Base-by-base conservation (phyloP, 2,113 vertebrate genomes). In the Micronycteris hirsuta region DNA sequence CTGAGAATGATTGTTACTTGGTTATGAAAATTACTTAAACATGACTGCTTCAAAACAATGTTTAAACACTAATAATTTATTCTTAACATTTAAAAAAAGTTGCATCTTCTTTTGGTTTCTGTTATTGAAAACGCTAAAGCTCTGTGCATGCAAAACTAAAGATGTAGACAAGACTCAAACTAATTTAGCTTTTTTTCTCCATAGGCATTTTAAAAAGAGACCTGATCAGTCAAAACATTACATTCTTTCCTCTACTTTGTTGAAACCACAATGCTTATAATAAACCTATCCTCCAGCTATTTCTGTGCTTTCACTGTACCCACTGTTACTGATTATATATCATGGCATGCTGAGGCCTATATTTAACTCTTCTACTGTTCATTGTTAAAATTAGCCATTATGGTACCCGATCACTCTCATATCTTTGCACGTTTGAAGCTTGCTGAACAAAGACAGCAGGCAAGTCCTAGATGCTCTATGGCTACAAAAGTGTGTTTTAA, bases 361-460 rank as follows among this genome's bases (percentile, higher is more conserved):
- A 70, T 91, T 97, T 95, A 94, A 96, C 94, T 63, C 56, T 94
- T 89, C 74, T 38, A 81, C 24, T 52, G 68, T 93, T 95, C 87
- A 93, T 84, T 94, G 96, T 97, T 96, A 97, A 94, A 97, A 89
- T 95, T 91, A 97, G 82, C 95, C 95, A 73, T 96, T 96, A 84
- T 84, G 63, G 58, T 81, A 87, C 82, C 56, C 68, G 86, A 96
- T 92, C 36, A 1, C 43, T 95, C 49, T 96, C 85, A 82, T 45
- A 67, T 88, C 56, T 92, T 73, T 93, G 82, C 45, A 84, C 74
- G 52, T 89, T 91, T 96, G 67, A 97, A 89, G n/a, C 49, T 96
- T 94, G 63, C 63, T 81, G 86, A 95, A 96, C 63, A 97, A 96
- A 96, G 77, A 92, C n/a, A 96, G 73, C 56, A 83, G 73, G 38